Conservation (phyloP, 2,113 vertebrate species). For the Chascanopsetta lugubris region DNA sequence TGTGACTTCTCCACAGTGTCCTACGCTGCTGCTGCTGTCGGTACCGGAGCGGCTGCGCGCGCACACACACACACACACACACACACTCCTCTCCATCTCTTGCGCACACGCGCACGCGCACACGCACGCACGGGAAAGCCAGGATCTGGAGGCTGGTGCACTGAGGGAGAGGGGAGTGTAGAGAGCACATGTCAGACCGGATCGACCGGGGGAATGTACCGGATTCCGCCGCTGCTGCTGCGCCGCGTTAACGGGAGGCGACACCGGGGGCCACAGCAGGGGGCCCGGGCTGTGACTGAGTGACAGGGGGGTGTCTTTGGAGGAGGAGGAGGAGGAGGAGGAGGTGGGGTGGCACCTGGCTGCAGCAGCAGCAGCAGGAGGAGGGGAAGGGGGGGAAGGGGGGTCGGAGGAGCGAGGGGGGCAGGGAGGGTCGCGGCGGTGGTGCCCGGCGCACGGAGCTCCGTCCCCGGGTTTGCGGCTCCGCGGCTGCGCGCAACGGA, state of each 20-base stretch:
- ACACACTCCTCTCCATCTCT: constrained; percentile 19
- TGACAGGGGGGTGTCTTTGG: not conserved
- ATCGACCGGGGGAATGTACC: constrained; percentile 57
- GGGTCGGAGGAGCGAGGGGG: not conserved
- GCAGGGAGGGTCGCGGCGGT: constrained; percentile 3
- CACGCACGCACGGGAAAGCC: constrained; percentile 17
- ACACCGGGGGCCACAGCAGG: constrained; percentile 22
- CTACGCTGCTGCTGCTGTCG: constrained; percentile 58
- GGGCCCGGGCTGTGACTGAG: constrained; percentile 27
- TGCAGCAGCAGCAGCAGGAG: constrained; percentile 22
- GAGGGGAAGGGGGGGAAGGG: not conserved
- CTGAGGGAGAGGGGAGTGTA: constrained; percentile 18
- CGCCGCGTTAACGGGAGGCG: constrained; percentile 49
- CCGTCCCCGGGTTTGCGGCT: constrained; percentile 22
- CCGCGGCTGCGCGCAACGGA: constrained; percentile 47
- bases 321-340: not conserved
- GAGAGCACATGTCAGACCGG: constrained; percentile 51
- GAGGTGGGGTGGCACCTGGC: constrained; percentile 49
- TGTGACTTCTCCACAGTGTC: constrained; percentile 56
- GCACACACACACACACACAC: constrained; percentile 49
- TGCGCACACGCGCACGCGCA: constrained; percentile 7
- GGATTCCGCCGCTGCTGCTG: constrained; percentile 51
- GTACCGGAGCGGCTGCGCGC: constrained; percentile 54
- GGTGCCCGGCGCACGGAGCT: constrained; percentile 21
- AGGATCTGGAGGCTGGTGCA: constrained; percentile 39